Percentiles rank a stretch among this genome's conserved stretches.
Evolutionary conservation across 1,140 invertebrate genomes (phyloP).

Genomic region (Rhyzopertha dominica): DNA sequence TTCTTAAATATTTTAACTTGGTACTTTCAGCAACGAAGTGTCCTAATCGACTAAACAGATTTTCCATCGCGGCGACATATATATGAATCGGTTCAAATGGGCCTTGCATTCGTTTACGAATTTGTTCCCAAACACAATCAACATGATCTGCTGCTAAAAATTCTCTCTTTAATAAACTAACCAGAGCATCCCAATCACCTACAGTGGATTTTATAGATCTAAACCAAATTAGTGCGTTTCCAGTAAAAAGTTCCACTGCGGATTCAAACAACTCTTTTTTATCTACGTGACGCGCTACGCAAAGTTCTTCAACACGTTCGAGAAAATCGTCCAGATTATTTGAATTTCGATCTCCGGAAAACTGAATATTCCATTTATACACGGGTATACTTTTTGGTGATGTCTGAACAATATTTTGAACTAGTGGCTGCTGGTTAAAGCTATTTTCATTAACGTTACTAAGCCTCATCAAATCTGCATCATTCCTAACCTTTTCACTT

Average conservation of each 20-base stretch:
- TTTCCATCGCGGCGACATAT: constrained; percentile 34
- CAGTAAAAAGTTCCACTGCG: constrained; percentile 30
- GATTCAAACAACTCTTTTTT: constrained; percentile 22
- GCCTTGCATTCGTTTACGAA: constrained; percentile 32
- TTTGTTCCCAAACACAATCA: constrained; percentile 32
- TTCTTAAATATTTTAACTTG: too few relatives aligned
- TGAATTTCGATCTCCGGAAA: constrained; percentile 21
- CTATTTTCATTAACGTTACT: too few relatives aligned
- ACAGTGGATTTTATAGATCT: constrained; percentile 21
- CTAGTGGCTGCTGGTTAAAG: too few relatives aligned
- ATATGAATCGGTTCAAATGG: constrained; percentile 30
- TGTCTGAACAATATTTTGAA: too few relatives aligned
- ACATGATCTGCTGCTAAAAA: constrained; percentile 34
- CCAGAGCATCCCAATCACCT: constrained; percentile 26
- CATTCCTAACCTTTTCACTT: too few relatives aligned
- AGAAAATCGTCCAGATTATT: constrained; percentile 31
- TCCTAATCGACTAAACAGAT: constrained; percentile 29
- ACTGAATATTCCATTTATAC: constrained; percentile 17
- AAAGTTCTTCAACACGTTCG: constrained; percentile 29
- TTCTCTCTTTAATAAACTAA: constrained; percentile 21
- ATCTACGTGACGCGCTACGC: constrained; percentile 26
- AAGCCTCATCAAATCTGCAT: too few relatives aligned
- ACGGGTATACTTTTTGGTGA: too few relatives aligned
- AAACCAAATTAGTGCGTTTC: constrained; percentile 29
- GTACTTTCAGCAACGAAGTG: too few relatives aligned